These are phyloP conservation scores for Peucedramus taeniatus DNA, from an alignment of 2,113 vertebrate genomes.

Conservation along the genomic window DNA sequence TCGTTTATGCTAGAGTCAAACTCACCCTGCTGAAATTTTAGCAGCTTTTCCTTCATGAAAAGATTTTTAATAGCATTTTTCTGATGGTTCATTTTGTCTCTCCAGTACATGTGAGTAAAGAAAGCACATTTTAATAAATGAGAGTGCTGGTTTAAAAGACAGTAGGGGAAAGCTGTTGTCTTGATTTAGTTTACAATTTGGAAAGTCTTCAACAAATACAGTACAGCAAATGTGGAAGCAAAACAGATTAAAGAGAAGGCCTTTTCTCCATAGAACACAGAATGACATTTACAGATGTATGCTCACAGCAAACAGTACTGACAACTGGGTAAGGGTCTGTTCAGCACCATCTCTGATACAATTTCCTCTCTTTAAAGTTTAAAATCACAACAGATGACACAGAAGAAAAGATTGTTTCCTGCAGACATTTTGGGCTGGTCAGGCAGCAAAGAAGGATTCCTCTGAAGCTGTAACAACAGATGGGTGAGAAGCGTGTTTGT, in stretches of 20 bases:
- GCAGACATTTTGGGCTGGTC: background rate
- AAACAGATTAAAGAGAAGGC: background rate
- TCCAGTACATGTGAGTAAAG: background rate
- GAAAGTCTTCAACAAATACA: conserved; percentile 49
- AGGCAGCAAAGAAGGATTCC: background rate
- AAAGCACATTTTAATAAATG: background rate
- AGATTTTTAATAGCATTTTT: background rate
- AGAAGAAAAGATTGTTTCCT: background rate
- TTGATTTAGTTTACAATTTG: conserved; percentile 23
- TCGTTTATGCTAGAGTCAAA: background rate
- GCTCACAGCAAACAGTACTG: background rate
- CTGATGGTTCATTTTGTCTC: background rate
- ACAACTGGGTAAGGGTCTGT: background rate
- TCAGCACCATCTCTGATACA: background rate
- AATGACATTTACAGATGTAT: background rate
- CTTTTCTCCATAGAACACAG: background rate
- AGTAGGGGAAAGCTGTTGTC: background rate
- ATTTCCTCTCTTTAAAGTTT: background rate
- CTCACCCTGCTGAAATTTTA: background rate
- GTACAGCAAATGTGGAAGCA: background rate
- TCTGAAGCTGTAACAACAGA: background rate
- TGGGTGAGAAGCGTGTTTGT: background rate
- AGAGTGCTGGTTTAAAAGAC: conserved; percentile 34
- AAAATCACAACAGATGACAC: background rate
- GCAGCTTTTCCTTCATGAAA: background rate